Evolutionary conservation across 1,140 invertebrate genomes (phyloP), one percentile per base, ranked within the genome.

Genomic region (Penaeus japonicus): DNA sequence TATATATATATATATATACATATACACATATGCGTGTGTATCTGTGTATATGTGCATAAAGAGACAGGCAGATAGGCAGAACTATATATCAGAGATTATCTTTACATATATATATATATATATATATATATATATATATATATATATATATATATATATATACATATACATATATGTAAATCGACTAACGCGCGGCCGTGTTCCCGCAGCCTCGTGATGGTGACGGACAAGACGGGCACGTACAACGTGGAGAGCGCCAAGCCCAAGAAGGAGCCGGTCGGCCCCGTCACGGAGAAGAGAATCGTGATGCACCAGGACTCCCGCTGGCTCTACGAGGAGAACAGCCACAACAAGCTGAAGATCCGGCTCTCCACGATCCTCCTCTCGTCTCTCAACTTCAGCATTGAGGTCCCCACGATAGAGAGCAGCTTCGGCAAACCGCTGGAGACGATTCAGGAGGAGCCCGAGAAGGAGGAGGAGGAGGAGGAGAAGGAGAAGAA

Each of bases 251-350:
- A 89, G 85, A 84, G 54, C 0, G 90, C 90, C 17, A 18, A 30
- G 80, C 85, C 4, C 39, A 57, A 30, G 22, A 47, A 79, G 32
- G n/a, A 47, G 3, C 88, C 55, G 0, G 55, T 75, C 12, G 90
- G 87, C 15, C 87, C 90, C 22, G 90, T 90, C 30, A 82, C 70
- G 47, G 90, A 90, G 75, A 89, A 89, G 81, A 87, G 84, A n/a
- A 78, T 90, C 20, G 90, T 90, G n/a, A 87, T 88, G 4, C 87
- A 85, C 27, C 89, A 87, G 39, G 88, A 90, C 81, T 90, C 90
- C 47, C 70, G 82, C 75, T 90, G 90, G 90, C 90, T 90, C 47
- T 85, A 83, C 80, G 90, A 90, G 32, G 90, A 90, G 39, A 55
- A 87, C 3, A 89, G 78, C 39, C 87, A 89, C 7, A 90, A 79